Conservation (phyloP, 1,140 invertebrate species). For the Lepidurus apus region DNA sequence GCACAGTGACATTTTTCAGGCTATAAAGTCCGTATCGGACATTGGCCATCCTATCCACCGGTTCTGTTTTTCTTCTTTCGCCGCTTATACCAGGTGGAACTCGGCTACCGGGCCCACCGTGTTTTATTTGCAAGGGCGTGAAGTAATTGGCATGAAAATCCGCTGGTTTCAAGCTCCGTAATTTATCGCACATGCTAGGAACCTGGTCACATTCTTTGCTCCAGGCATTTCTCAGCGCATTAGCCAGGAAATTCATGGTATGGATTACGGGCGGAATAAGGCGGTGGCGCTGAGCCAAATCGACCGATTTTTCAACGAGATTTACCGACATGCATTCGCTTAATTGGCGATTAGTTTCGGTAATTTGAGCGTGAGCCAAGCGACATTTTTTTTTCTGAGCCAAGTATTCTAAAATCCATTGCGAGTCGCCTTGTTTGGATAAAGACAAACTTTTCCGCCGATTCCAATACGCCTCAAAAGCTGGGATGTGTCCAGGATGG, state of each 20-base stretch:
- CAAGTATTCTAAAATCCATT: conserved; percentile 37
- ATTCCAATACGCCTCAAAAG: conserved; percentile 32
- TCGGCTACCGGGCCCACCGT: conserved; percentile 37
- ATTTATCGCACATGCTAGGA: conserved; percentile 42
- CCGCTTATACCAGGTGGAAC: conserved; percentile 37
- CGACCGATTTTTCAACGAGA: conserved; percentile 39
- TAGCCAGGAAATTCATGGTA: conserved; percentile 46
- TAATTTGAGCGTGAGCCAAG: conserved; percentile 30
- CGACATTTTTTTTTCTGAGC: conserved; percentile 37
- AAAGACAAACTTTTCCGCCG: conserved; percentile 33
- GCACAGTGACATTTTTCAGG: conserved; percentile 16
- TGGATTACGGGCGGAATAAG: conserved; percentile 47
- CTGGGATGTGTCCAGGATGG: conserved; percentile 22
- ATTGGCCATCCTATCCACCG: conserved; percentile 33
- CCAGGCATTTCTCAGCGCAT: conserved; percentile 45
- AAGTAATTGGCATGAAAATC: conserved; percentile 45
- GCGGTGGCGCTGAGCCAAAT: conserved; percentile 41
- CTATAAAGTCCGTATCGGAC: conserved; percentile 34
- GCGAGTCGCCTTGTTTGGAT: conserved; percentile 36
- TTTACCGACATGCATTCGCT: conserved; percentile 43
- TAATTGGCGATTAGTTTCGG: conserved; percentile 38
- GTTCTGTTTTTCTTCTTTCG: conserved; percentile 25
- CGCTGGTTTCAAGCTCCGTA: conserved; percentile 41
- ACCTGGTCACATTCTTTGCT: conserved; percentile 40
- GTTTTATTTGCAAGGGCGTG: conserved; percentile 38